Conservation (phyloP, 2,113 vertebrate genomes). For the Nyctereutes procyonoides region DNA sequence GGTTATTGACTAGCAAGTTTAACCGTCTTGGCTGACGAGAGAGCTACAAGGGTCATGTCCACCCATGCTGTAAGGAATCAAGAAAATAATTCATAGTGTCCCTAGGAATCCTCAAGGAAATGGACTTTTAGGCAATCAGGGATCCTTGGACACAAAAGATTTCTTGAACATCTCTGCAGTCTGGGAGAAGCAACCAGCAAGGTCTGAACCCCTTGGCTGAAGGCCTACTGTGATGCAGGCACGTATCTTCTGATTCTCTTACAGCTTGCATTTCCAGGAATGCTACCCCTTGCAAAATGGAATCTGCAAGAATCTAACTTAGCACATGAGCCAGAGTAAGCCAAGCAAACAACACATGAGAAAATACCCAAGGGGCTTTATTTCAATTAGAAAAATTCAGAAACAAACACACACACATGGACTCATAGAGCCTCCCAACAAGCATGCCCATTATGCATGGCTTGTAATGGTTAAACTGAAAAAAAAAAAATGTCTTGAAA, state of each 20-base stretch:
- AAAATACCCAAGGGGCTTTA: slow-evolving; percentile 26
- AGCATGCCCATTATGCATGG: slow-evolving; percentile 14
- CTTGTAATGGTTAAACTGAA: background rate
- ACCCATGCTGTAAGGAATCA: background rate
- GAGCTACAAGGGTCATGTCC: background rate
- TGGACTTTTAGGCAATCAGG: background rate
- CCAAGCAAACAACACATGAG: background rate
- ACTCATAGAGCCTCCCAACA: background rate
- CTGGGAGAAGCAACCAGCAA: background rate
- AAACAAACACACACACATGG: background rate
- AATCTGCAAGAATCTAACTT: background rate
- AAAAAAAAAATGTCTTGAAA: background rate
- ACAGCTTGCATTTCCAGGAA: background rate
- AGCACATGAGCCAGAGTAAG: background rate
- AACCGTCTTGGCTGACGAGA: background rate
- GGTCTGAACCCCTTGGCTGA: background rate
- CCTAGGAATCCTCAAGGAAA: background rate
- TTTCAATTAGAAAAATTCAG: slow-evolving; percentile 60
- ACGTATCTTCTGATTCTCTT: background rate
- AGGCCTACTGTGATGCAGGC: background rate
- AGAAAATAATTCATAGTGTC: background rate
- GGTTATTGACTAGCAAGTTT: background rate
- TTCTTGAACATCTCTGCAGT: background rate
- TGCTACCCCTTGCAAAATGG: background rate
- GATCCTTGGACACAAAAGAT: background rate